Conservation (phyloP, 2,113 vertebrate species). For the Falco punctatus region DNA sequence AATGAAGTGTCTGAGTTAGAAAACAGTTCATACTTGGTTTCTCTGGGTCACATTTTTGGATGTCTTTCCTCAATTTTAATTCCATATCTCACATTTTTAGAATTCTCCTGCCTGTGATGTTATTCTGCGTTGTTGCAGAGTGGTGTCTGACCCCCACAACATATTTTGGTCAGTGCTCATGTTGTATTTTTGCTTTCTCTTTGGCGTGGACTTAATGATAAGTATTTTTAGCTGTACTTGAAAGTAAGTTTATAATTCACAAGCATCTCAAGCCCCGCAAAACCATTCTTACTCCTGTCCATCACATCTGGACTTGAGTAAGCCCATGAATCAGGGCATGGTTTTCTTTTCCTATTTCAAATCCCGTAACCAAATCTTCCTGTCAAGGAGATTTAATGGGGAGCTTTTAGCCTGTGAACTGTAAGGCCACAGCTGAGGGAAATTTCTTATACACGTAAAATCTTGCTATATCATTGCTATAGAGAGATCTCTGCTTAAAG, state of each 20-base stretch:
- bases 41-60: neutral
- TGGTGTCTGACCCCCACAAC: fast-evolving
- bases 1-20: neutral
- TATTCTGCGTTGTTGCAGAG: neutral
- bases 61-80: neutral
- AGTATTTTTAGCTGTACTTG: neutral
- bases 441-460: neutral
- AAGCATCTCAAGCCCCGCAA: neutral
- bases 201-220: neutral
- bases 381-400: neutral
- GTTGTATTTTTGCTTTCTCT: neutral
- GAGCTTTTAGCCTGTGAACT: neutral
- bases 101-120: neutral
- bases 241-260: neutral
- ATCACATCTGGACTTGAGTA: fast-evolving
- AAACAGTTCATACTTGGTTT: neutral
- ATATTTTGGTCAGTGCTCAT: neutral
- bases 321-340: neutral
- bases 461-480: neutral
- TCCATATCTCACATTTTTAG: neutral
- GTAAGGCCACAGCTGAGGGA: neutral
- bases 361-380: fast-evolving
- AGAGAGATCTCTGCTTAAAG: neutral
- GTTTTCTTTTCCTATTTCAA: neutral
- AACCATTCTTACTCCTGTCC: neutral